Evolutionary conservation across 2,888 invertebrate species (phyloP).

Genomic region (Camptogramma bilineatum): DNA sequence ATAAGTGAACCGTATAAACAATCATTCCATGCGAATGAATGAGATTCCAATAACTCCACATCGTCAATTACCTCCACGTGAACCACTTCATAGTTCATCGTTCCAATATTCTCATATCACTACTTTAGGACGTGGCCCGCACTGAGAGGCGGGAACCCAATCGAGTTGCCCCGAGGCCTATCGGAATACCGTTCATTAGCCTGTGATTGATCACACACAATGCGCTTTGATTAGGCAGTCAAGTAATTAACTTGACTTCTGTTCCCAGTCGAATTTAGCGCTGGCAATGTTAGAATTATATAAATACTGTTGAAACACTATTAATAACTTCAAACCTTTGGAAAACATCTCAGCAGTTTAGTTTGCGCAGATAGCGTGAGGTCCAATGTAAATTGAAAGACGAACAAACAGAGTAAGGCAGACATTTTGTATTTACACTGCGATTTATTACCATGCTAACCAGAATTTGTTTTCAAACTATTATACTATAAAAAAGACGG

Average conservation of each 20-base stretch:
- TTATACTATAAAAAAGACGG: no score
- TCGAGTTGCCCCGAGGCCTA: slow-evolving; percentile 12
- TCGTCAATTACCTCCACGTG: background rate
- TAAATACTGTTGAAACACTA: background rate
- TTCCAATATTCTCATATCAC: slow-evolving; percentile 8
- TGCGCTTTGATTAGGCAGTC: slow-evolving; percentile 20
- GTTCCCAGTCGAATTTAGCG: slow-evolving; percentile 1
- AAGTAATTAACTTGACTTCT: slow-evolving; percentile 18
- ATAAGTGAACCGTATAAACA: background rate
- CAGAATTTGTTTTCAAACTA: no score
- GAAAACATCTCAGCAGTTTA: background rate
- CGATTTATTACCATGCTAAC: no score
- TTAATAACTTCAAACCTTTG: background rate
- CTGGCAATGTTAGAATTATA: background rate
- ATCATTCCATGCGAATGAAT: background rate
- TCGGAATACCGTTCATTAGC: slow-evolving; percentile 21
- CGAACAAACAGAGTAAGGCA: no score
- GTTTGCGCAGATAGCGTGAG: background rate
- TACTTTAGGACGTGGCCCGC: slow-evolving; percentile 6
- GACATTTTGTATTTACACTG: no score
- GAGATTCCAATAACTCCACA: background rate
- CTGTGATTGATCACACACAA: slow-evolving; percentile 22
- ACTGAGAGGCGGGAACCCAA: slow-evolving; percentile 15
- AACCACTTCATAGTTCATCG: slow-evolving; percentile 5
- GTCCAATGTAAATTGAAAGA: no score